Conservation (phyloP, 2,113 vertebrate species). For the Notechis scutatus region DNA sequence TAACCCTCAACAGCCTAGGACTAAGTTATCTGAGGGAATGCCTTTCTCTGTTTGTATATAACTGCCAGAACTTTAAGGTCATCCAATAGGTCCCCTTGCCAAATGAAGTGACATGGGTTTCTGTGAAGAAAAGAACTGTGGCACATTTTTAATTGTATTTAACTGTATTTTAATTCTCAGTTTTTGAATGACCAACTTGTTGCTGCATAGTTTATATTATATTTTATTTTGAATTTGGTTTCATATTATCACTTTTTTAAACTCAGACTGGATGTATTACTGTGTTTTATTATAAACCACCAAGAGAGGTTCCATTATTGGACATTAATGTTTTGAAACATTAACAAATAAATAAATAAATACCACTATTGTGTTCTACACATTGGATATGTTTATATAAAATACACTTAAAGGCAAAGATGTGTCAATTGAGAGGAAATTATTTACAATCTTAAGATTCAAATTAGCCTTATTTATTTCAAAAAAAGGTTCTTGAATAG, state of each 20-base stretch:
- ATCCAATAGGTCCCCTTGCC: neutral
- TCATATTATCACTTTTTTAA: neutral
- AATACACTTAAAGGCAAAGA: neutral
- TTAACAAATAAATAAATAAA: neutral
- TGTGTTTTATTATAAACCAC: neutral
- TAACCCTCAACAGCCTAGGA: neutral
- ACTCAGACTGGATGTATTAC: neutral
- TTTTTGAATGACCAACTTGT: neutral
- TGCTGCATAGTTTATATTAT: neutral
- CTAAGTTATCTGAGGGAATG: neutral
- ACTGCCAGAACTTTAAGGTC: neutral
- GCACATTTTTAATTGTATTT: neutral
- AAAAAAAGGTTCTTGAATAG: neutral
- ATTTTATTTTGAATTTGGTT: neutral
- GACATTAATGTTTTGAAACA: neutral
- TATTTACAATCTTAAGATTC: neutral
- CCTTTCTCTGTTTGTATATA: neutral
- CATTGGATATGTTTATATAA: neutral
- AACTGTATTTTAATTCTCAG: neutral
- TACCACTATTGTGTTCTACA: constrained; percentile 22
- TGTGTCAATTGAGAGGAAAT: neutral
- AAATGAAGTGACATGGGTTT: neutral
- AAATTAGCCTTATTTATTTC: neutral
- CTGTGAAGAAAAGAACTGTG: neutral
- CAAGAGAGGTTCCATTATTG: neutral